A percentile compares a stretch with the other conserved stretches of the same genome.
Evolutionary conservation across 2,113 vertebrate species (phyloP).

Genomic region (Sturnira hondurensis): DNA sequence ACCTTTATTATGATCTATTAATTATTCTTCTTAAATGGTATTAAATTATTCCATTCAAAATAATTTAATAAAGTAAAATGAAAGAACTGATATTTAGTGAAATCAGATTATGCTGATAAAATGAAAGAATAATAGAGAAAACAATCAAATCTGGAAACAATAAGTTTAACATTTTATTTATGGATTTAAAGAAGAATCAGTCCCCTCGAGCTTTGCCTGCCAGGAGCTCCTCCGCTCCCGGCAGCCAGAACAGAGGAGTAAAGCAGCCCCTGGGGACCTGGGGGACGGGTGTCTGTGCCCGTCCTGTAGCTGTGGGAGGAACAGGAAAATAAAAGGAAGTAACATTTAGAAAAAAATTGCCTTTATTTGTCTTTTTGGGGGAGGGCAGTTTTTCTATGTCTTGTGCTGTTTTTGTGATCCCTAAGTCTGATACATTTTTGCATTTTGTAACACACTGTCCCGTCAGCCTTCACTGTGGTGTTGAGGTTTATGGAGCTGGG

Average conservation of each 20-base stretch:
- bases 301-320: too few relatives aligned
- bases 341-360: slow-evolving; percentile 4
- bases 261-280: too few relatives aligned
- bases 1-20: not conserved
- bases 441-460: not conserved
- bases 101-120: slow-evolving; percentile 18
- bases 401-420: not conserved
- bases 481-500: not conserved
- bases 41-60: slow-evolving; percentile 36
- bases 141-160: slow-evolving; percentile 12
- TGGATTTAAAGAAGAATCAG: not conserved
- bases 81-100: not conserved
- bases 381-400: not conserved
- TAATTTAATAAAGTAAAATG: slow-evolving; percentile 32
- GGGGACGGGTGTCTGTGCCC: too few relatives aligned
- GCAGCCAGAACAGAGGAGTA: too few relatives aligned
- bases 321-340: not conserved
- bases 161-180: slow-evolving; percentile 8
- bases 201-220: too few relatives aligned
- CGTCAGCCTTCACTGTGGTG: not conserved
- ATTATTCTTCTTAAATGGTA: not conserved
- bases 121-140: not conserved
- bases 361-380: not conserved
- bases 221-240: too few relatives aligned
- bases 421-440: not conserved